Conservation (phyloP, 2,888 invertebrate genomes). For the Hipparchia semele region DNA sequence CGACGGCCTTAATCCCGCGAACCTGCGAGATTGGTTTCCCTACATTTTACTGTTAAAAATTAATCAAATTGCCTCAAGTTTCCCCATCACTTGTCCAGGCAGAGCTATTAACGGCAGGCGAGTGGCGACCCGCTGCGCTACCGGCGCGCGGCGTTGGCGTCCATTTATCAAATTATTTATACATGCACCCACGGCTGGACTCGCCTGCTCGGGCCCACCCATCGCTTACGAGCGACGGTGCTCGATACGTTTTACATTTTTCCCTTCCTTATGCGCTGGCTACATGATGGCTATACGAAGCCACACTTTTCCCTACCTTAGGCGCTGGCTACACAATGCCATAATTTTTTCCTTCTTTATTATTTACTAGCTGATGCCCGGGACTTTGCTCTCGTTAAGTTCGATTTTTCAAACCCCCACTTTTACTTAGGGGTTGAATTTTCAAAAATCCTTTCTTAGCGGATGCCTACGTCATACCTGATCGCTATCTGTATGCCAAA, state of each 20-base stretch:
- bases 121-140: conserved; percentile 36
- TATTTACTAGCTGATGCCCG: too few species aligned
- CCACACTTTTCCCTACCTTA: neutral
- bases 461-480: too few species aligned
- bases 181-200: conserved; percentile 47
- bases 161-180: conserved; percentile 74
- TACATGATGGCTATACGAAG: neutral
- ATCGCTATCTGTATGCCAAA: too few species aligned
- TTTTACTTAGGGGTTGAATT: too few species aligned
- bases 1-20: too few species aligned
- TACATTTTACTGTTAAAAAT: neutral
- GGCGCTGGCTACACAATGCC: neutral
- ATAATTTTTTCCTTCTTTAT: neutral
- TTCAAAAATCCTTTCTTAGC: too few species aligned
- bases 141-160: conserved; percentile 41
- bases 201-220: conserved; percentile 22
- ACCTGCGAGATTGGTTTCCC: too few species aligned
- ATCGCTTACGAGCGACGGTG: conserved; percentile 28
- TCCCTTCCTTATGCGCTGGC: neutral
- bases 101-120: neutral
- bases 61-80: neutral
- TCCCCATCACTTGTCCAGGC: neutral
- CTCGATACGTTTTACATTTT: conserved; percentile 22
- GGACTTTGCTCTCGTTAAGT: too few species aligned
- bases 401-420: too few species aligned